Evolutionary conservation across 2,113 vertebrate species (phyloP).

Genomic region (Apteryx owenii): DNA sequence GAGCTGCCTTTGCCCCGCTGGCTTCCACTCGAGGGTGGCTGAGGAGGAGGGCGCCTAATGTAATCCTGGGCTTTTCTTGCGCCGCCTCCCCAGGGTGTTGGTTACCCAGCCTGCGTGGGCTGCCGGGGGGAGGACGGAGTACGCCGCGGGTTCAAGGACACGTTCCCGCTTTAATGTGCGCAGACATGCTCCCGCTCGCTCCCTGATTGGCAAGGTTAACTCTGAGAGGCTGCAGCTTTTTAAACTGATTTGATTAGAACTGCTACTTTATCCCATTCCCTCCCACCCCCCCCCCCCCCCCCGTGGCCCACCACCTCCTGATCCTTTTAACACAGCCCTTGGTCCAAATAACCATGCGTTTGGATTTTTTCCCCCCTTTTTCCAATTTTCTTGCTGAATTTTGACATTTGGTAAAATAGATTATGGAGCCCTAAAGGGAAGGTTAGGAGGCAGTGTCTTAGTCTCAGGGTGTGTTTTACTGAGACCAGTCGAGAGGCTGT

Average conservation of each 20-base stretch:
- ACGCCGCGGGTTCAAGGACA: slow-evolving; percentile 86
- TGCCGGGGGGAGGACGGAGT: slow-evolving; percentile 42
- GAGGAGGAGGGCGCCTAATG: slow-evolving; percentile 62
- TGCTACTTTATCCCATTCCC: slow-evolving; percentile 75
- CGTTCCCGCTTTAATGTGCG: slow-evolving; percentile 83
- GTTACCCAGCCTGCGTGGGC: slow-evolving; percentile 22
- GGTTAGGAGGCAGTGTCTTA: slow-evolving; percentile 37
- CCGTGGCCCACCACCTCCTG: slow-evolving; percentile 78
- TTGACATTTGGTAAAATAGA: slow-evolving; percentile 68
- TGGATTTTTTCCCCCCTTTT: not conserved
- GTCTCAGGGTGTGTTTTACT: not conserved
- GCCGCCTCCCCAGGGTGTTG: slow-evolving; percentile 17
- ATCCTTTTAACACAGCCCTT: slow-evolving; percentile 90
- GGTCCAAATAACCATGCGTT: slow-evolving; percentile 63
- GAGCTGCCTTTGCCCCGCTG: slow-evolving; percentile 15
- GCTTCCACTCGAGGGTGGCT: slow-evolving; percentile 29
- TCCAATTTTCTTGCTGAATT: slow-evolving; percentile 63
- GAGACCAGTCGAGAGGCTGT: not conserved
- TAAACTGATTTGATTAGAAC: slow-evolving; percentile 92
- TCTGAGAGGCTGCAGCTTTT: slow-evolving; percentile 84
- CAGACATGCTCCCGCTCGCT: slow-evolving; percentile 77
- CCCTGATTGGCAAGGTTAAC: slow-evolving; percentile 92
- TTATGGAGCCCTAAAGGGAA: slow-evolving; percentile 35
- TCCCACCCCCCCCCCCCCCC: slow-evolving; percentile 31
- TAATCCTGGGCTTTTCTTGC: slow-evolving; percentile 36